These are phyloP conservation scores for Phoeniculus purpureus DNA, from an alignment of 2,797 vertebrate species.

Conservation along the genomic window DNA sequence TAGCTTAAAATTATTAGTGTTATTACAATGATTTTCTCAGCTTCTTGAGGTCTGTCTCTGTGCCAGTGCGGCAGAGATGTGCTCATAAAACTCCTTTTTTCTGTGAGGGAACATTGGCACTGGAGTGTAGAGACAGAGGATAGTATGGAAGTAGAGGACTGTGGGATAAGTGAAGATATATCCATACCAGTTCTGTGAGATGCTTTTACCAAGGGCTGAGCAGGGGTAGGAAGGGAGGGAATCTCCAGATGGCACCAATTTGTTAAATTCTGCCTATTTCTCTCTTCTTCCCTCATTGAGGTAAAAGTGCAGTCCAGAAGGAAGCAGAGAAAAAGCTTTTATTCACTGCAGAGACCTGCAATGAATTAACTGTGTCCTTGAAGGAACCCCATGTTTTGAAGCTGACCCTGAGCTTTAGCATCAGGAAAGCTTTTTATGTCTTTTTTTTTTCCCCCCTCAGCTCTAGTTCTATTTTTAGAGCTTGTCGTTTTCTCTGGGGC, in stretches of 20 bases:
- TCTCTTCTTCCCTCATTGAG: neutral
- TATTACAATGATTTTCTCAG: neutral
- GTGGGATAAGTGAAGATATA: neutral
- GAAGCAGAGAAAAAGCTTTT: neutral
- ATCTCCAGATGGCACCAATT: neutral
- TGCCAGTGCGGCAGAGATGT: neutral
- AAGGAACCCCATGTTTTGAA: slow-evolving; percentile 13
- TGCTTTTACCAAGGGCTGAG: neutral
- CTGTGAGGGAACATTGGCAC: neutral
- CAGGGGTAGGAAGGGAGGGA: neutral
- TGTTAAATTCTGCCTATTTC: neutral
- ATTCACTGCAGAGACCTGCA: slow-evolving; percentile 1
- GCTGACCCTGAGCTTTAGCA: slow-evolving; percentile 40
- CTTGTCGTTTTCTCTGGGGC: slow-evolving; percentile 76
- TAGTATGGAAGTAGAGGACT: neutral
- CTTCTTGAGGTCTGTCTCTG: neutral
- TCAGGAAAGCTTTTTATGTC: neutral
- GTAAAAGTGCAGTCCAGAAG: neutral
- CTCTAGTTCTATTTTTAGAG: slow-evolving; percentile 80
- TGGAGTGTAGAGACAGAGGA: neutral
- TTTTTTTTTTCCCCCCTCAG: neutral
- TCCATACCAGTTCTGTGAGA: neutral
- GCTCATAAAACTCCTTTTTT: neutral
- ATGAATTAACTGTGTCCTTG: slow-evolving; percentile 40
- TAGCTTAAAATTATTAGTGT: neutral